Base-by-base conservation (phyloP, 2,113 vertebrate species). In the Emydura subglobosa region DNA sequence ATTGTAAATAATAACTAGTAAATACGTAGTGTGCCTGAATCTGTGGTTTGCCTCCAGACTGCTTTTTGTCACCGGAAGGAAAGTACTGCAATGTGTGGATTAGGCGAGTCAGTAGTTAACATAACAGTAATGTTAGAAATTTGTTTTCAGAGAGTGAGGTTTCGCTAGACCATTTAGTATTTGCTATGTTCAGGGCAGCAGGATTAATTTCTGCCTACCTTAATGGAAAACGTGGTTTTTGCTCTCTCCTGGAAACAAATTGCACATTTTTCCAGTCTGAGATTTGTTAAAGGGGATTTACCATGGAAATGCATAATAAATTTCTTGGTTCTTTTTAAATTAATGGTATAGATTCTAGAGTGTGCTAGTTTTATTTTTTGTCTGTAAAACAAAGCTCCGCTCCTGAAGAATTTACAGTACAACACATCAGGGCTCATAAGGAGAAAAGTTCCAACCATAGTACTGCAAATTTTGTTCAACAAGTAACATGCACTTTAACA, bases 341-440 rank as follows among this genome's bases (percentile, higher is more conserved):
- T 78, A 22, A 10, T 5, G 3, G 16, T 6, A 65, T 5, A 0
- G 10, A 53, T 54, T 89, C 74, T 83, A 12, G 0, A 27, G 82
- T 5, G 80, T 50, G 21, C 31, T 25, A 50, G 72, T 19, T 86
- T 16, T 57, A 68, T 9, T 68, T 61, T 59, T 68, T 68, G 61
- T n/a, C 27, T 12, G 5, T 24, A 89, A 59, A 17, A 42, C 4
- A 21, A 29, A 14, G 53, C 17, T 86, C 34, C 10, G 9, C 34
- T 42, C 21, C 76, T 7, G 13, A 53, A 22, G 61, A 50, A n/a
- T 42, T 92, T n/a, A 54, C 68, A 2, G 72, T 24, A 34, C 42
- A 31, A 57, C 12, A 3, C 16, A 24, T 22, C 0, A 1, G 72
- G 31, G 1, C 0, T 25, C 79, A 59, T 2, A 9, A 61, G 17